Evolutionary conservation across 1,140 invertebrate species (phyloP).

Genomic region (Elysia chlorotica): DNA sequence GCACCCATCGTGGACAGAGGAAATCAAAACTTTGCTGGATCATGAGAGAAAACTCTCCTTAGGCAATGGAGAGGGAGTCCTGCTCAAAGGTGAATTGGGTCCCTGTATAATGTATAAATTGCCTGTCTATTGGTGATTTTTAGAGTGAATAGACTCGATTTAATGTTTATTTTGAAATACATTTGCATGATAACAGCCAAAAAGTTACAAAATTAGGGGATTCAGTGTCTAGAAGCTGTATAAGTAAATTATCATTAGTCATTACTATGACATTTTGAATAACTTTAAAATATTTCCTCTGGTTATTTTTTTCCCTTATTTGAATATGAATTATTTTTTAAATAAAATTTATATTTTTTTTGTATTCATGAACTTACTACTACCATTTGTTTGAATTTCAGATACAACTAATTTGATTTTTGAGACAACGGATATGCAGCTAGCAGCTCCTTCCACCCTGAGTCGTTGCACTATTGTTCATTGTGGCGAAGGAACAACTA

Average conservation of each 20-base stretch:
- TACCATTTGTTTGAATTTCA: constrained; percentile 28
- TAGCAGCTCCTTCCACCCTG: constrained; percentile 50
- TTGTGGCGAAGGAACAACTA: constrained; percentile 37
- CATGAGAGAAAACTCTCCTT: constrained; percentile 39
- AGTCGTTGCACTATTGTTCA: constrained; percentile 47
- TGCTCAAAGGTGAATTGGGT: constrained; percentile 37
- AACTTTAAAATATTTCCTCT: too few relatives aligned
- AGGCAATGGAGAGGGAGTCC: constrained; percentile 47
- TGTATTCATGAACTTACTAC: neutral
- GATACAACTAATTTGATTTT: constrained; percentile 52
- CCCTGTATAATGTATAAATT: too few relatives aligned
- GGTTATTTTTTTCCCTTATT: too few relatives aligned
- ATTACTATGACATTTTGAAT: too few relatives aligned
- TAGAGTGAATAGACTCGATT: too few relatives aligned
- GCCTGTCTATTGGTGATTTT: too few relatives aligned
- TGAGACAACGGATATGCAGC: constrained; percentile 48
- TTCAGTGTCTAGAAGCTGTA: too few relatives aligned
- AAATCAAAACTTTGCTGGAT: constrained; percentile 52
- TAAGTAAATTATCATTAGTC: too few relatives aligned
- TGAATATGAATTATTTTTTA: too few relatives aligned
- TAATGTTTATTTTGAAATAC: too few relatives aligned
- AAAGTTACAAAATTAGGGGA: too few relatives aligned
- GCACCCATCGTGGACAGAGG: constrained; percentile 51
- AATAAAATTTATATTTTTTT: neutral
- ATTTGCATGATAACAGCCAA: too few relatives aligned